phyloP scores from a whole-genome alignment of 2,888 invertebrate species.

The Diabrotica balteata region DNA sequence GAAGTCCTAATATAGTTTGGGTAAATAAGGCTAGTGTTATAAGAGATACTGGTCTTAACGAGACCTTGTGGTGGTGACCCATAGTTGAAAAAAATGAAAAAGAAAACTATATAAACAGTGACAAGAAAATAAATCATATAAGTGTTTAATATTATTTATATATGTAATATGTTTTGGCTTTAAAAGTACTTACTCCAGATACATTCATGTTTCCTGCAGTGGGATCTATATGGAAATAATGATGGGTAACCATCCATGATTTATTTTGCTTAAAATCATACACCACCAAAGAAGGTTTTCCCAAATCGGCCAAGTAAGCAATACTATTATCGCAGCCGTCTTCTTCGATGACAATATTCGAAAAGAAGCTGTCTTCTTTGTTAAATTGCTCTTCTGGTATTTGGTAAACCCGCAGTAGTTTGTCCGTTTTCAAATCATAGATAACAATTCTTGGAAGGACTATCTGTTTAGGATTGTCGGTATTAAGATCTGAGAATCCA shows the following conservation, averaged over 20 bases:
- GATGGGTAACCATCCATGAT: conserved; percentile 72
- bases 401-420: conserved; percentile 69
- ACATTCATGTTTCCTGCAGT: conserved; percentile 76
- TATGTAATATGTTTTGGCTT: too few species aligned
- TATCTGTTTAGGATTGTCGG: conserved; percentile 60
- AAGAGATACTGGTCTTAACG: too few species aligned
- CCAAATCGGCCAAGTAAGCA: conserved; percentile 76
- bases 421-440: conserved; percentile 76
- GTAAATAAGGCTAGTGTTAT: too few species aligned
- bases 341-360: conserved; percentile 81
- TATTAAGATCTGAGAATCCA: conserved; percentile 70
- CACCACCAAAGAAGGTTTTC: conserved; percentile 73
- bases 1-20: too few species aligned
- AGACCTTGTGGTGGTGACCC: too few species aligned
- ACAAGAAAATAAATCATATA: too few species aligned
- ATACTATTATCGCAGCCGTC: conserved; percentile 73
- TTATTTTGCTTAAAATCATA: conserved; percentile 76
- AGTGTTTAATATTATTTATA: too few species aligned
- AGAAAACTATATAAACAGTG: too few species aligned
- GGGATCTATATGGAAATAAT: conserved; percentile 64
- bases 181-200: conserved; percentile 62
- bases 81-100: too few species aligned
- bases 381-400: conserved; percentile 66
- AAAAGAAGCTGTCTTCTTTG: conserved; percentile 71
- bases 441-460: conserved; percentile 68